Conservation (phyloP, 2,113 vertebrate species). For the Notothenia rossii region DNA sequence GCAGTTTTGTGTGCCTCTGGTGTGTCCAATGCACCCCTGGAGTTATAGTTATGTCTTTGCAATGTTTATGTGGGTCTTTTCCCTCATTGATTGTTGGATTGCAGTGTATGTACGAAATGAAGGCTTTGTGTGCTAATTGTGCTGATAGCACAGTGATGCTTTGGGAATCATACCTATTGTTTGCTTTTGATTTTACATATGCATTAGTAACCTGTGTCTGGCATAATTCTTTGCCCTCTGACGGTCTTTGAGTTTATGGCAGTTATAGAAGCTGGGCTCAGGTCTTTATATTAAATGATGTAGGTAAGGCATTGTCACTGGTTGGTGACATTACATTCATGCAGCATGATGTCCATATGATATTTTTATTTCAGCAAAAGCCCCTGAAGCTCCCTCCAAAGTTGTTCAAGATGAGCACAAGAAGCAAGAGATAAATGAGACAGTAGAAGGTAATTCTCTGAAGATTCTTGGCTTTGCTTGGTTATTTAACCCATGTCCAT, state of each 20-base stretch:
- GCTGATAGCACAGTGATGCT: not conserved
- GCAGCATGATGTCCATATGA: constrained; percentile 6
- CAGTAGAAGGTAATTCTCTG: constrained; percentile 57
- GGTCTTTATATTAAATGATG: not conserved
- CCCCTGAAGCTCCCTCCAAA: constrained; percentile 1
- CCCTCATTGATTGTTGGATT: not conserved
- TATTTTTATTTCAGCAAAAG: constrained; percentile 57
- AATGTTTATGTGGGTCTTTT: not conserved
- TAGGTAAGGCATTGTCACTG: not conserved
- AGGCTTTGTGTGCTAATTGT: not conserved
- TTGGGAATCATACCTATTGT: not conserved
- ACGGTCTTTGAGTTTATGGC: not conserved
- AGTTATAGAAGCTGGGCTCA: not conserved
- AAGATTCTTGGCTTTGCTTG: not conserved
- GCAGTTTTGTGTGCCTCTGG: not conserved
- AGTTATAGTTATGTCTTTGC: not conserved
- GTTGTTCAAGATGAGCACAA: constrained; percentile 39
- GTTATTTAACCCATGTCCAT: not conserved
- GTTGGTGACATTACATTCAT: constrained; percentile 1
- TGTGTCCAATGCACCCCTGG: not conserved
- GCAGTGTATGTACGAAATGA: not conserved
- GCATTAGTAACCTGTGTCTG: not conserved
- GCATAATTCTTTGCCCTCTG: not conserved
- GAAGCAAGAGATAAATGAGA: constrained; percentile 60
- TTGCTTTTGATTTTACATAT: not conserved